Percentiles rank a stretch among this genome's conserved stretches.
phyloP scores from a whole-genome alignment of 2,888 invertebrate genomes.

The Nephrotoma flavescens region DNA sequence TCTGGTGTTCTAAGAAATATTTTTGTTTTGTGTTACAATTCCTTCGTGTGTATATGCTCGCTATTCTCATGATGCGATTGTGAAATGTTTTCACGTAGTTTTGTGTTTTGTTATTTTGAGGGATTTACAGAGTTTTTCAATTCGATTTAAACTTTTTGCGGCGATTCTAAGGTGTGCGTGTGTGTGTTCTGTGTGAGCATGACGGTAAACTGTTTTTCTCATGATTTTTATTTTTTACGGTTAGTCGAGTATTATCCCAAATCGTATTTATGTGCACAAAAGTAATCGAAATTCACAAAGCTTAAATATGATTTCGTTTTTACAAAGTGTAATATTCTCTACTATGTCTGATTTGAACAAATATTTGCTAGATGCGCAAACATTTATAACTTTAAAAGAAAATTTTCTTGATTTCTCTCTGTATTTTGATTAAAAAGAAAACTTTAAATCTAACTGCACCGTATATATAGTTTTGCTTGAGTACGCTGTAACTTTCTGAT shows the following conservation, averaged over 20 bases:
- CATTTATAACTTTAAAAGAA: not conserved
- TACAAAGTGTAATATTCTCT: not conserved
- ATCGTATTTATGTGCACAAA: not conserved
- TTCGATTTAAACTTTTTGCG: not conserved
- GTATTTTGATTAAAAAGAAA: not conserved
- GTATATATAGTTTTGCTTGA: not conserved
- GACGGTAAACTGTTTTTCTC: not conserved
- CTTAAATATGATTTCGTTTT: not conserved
- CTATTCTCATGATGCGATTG: not conserved
- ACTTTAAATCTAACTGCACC: not conserved
- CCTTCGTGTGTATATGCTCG: not conserved
- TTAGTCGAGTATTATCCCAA: not conserved
- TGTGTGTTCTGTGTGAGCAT: not conserved
- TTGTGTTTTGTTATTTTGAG: not conserved
- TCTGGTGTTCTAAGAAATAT: not conserved
- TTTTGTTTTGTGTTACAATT: not conserved
- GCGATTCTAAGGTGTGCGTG: not conserved
- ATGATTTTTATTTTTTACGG: not conserved
- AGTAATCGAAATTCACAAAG: too few species aligned
- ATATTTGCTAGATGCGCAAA: not conserved
- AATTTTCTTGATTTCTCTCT: not conserved
- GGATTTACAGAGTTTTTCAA: not conserved
- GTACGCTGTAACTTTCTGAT: not conserved
- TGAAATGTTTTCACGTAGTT: not conserved
- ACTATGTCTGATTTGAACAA: not conserved